Percentiles rank a stretch among this genome's conserved stretches.
Evolutionary conservation across 2,797 vertebrate genomes (phyloP).

Genomic region (Orientallactaga sibirica): DNA sequence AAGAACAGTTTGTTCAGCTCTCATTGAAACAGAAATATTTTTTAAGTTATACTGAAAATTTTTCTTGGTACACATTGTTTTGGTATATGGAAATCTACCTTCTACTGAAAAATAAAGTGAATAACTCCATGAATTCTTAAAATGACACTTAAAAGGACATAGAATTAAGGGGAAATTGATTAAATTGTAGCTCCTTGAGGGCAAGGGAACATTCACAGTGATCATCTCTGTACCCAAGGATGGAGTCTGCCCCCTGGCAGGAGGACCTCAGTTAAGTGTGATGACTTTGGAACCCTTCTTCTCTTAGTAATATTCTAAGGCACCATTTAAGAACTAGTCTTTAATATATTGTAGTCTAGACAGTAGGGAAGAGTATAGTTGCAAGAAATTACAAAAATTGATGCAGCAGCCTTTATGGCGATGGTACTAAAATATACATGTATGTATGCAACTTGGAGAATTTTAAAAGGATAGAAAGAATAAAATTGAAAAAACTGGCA

Average conservation of each 20-base stretch:
- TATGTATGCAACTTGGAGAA: neutral
- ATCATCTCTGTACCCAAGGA: neutral
- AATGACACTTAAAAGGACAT: neutral
- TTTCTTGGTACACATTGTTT: slow-evolving; percentile 29
- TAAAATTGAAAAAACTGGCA: neutral
- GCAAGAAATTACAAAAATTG: slow-evolving; percentile 49
- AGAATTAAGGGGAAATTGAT: slow-evolving; percentile 32
- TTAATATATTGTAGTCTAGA: slow-evolving; percentile 22
- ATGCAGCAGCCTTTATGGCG: neutral
- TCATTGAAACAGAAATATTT: slow-evolving; percentile 10
- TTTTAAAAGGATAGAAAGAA: neutral
- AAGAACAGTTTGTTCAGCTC: slow-evolving; percentile 50
- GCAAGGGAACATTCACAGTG: neutral
- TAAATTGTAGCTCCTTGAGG: neutral
- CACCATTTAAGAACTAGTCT: neutral
- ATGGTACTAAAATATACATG: neutral
- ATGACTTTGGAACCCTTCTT: neutral
- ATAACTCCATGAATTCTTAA: slow-evolving; percentile 33
- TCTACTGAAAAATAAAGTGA: slow-evolving; percentile 53
- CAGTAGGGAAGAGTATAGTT: neutral
- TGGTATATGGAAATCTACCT: neutral
- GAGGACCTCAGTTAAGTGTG: neutral
- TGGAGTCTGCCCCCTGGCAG: neutral
- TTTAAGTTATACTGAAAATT: slow-evolving; percentile 1
- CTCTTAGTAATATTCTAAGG: slow-evolving; percentile 9